Percentiles rank a stretch among this genome's conserved stretches.
Evolutionary conservation across 2,888 invertebrate genomes (phyloP).

Genomic region (Luperina nickerlii): DNA sequence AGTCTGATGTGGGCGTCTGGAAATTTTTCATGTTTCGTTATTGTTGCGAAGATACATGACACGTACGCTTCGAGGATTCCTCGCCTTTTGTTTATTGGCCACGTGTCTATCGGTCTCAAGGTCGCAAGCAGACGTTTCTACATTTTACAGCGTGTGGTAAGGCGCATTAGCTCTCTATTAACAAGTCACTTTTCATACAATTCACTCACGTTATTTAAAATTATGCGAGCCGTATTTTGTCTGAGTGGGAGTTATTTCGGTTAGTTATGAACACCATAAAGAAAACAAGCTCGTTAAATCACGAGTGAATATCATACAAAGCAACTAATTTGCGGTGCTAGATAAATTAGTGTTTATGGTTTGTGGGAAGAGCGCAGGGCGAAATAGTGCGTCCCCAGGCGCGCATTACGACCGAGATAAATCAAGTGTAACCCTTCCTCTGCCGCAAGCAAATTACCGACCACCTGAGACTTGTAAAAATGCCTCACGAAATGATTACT

Average conservation of each 20-base stretch:
- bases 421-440: conserved; percentile 88
- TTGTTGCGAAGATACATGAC: conserved; percentile 86
- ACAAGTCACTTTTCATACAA: conserved; percentile 56
- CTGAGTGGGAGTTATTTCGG: conserved; percentile 53
- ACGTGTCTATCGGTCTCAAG: conserved; percentile 76
- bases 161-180: conserved; percentile 49
- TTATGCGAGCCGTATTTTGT: conserved; percentile 53
- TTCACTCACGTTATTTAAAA: conserved; percentile 53
- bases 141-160: conserved; percentile 50
- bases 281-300: conserved; percentile 67
- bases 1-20: conserved; percentile 90
- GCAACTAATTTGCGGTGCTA: conserved; percentile 75
- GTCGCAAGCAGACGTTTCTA: conserved; percentile 64
- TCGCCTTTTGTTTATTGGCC: conserved; percentile 82
- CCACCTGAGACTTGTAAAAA: conserved; percentile 90
- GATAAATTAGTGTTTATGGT: conserved; percentile 83
- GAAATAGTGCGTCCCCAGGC: conserved; percentile 84
- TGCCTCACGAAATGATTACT: conserved; percentile 81
- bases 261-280: conserved; percentile 67
- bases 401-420: conserved; percentile 85
- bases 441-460: conserved; percentile 85
- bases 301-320: conserved; percentile 65
- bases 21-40: conserved; percentile 91
- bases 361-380: conserved; percentile 73
- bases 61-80: conserved; percentile 82